Evolutionary conservation across 2,888 invertebrate species (phyloP).

Genomic region (Oligia strigilis): DNA sequence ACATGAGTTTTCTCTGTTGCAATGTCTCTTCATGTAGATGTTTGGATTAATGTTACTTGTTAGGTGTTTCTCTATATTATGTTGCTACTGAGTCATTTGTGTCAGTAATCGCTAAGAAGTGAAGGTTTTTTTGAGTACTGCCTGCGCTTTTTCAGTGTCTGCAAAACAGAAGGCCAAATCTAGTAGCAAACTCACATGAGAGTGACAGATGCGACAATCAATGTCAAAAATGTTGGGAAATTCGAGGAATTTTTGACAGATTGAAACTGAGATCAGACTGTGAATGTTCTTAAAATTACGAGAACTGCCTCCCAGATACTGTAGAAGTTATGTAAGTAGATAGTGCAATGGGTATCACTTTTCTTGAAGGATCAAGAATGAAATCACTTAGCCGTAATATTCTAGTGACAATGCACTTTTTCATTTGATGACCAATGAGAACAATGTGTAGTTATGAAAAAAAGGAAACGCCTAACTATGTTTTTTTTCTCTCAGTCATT

Average conservation of each 20-base stretch:
- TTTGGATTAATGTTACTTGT: neutral
- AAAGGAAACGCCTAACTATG: too few relatives aligned
- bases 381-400: neutral
- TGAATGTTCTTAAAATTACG: too few relatives aligned
- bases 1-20: slow-evolving; percentile 65
- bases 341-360: neutral
- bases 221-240: too few relatives aligned
- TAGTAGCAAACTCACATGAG: too few relatives aligned
- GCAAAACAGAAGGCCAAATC: neutral
- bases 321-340: neutral
- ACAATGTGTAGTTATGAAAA: neutral
- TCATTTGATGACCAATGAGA: neutral
- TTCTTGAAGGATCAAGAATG: neutral
- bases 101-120: neutral
- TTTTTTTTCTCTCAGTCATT: neutral
- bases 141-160: neutral
- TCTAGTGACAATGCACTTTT: neutral
- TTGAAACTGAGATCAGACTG: too few relatives aligned
- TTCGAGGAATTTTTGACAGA: too few relatives aligned
- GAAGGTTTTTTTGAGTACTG: neutral
- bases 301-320: too few relatives aligned
- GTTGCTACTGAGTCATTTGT: neutral
- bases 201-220: too few relatives aligned
- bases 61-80: neutral
- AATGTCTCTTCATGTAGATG: slow-evolving; percentile 8